Evolutionary conservation across 2,113 vertebrate species (phyloP).

Genomic region (Ceyx cyanopectus): DNA sequence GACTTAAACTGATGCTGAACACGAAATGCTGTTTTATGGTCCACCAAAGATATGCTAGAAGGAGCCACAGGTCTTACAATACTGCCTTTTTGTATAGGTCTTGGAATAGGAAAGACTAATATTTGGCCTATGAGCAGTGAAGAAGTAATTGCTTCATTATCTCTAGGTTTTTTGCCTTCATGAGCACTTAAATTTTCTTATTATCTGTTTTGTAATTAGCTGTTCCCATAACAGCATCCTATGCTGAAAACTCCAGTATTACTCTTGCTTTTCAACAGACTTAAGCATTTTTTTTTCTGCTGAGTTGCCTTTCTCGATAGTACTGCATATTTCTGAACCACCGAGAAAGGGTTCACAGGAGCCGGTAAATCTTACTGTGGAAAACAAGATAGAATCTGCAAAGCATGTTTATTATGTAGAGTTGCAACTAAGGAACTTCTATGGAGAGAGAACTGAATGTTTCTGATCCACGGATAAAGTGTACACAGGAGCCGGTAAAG

Average conservation of each 20-base stretch:
- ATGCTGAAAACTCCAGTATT: constrained; percentile 59
- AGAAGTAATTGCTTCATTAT: constrained; percentile 67
- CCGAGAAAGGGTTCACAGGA: too few relatives aligned
- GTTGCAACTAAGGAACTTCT: too few relatives aligned
- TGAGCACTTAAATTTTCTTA: constrained; percentile 57
- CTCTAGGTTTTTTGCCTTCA: constrained; percentile 37
- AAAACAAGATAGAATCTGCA: too few relatives aligned
- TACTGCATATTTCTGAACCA: too few relatives aligned
- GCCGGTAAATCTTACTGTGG: too few relatives aligned
- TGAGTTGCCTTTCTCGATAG: constrained; percentile 54
- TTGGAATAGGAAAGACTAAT: background rate
- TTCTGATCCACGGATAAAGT: too few relatives aligned
- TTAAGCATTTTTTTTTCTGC: constrained; percentile 63
- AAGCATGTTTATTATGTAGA: too few relatives aligned
- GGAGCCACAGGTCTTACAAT: background rate
- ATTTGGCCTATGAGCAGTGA: constrained; percentile 2
- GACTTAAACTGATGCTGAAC: background rate
- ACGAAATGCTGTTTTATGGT: background rate
- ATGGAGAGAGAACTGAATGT: too few relatives aligned
- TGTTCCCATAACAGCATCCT: constrained; percentile 57
- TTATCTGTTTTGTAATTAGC: constrained; percentile 67
- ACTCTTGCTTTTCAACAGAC: constrained; percentile 47
- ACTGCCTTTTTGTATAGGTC: background rate
- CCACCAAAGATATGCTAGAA: background rate
- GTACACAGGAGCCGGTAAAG: too few relatives aligned